Percentiles rank a stretch among this genome's conserved stretches.
These are phyloP conservation scores for Hedya salicella DNA, from an alignment of 2,888 invertebrate genomes.

Conservation along the genomic window DNA sequence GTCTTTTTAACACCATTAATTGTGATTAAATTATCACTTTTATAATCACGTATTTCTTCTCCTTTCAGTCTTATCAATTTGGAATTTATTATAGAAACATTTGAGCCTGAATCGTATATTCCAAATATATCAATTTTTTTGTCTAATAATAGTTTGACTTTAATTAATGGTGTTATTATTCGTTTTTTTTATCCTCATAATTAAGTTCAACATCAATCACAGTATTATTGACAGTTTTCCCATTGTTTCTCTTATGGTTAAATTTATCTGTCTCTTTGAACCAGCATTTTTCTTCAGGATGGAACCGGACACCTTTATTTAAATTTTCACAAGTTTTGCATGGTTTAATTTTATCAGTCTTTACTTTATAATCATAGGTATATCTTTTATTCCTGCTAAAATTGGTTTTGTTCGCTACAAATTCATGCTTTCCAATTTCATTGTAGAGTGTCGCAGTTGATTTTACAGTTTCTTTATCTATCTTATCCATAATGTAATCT, in stretches of 20 bases:
- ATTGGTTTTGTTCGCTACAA: too few species aligned
- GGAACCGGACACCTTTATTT: too few species aligned
- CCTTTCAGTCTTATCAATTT: conserved; percentile 34
- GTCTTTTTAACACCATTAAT: conserved; percentile 46
- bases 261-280: conserved; percentile 8
- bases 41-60: too few species aligned
- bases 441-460: too few species aligned
- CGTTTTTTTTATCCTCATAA: conserved; percentile 43
- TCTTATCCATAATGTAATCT: too few species aligned
- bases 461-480: too few species aligned
- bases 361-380: too few species aligned
- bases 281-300: neutral
- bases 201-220: conserved; percentile 40
- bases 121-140: conserved; percentile 18
- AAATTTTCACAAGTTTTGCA: too few species aligned
- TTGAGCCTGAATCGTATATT: conserved; percentile 43
- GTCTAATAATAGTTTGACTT: conserved; percentile 40
- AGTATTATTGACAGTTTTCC: conserved; percentile 39
- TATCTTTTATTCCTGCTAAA: too few species aligned
- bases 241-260: conserved; percentile 9
- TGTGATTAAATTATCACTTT: conserved; percentile 37
- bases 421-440: too few species aligned
- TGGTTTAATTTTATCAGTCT: too few species aligned
- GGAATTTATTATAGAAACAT: conserved; percentile 38
- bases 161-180: conserved; percentile 39